phyloP scores from a whole-genome alignment of 2,113 vertebrate genomes.

The Crypturellus undulatus region DNA sequence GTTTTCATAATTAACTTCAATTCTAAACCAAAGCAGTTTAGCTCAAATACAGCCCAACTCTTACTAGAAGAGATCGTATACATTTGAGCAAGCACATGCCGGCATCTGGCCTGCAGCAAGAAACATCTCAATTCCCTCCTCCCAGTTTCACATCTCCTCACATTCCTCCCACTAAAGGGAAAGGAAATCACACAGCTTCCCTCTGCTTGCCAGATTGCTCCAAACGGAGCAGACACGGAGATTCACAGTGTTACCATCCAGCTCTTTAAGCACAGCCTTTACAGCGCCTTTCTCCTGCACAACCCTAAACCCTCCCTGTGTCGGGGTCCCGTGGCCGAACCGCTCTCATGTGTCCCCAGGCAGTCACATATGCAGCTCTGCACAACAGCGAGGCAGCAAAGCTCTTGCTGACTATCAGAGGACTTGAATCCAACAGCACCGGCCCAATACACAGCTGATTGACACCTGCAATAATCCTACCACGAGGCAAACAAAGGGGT shows the following conservation, averaged over 20 bases:
- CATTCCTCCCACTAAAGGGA: background rate
- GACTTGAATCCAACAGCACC: rapidly evolving
- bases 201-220: background rate
- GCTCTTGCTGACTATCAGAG: background rate
- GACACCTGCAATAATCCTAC: background rate
- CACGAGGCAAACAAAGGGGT: background rate
- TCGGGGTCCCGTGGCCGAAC: rapidly evolving
- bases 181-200: background rate
- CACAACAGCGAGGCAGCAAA: background rate
- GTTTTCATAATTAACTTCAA: background rate
- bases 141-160: rapidly evolving
- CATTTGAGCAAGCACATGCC: background rate
- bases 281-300: background rate
- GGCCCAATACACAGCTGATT: background rate
- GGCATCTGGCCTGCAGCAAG: background rate
- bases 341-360: background rate
- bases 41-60: background rate
- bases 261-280: background rate
- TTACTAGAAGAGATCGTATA: rapidly evolving
- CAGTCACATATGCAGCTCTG: rapidly evolving
- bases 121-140: background rate
- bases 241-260: rapidly evolving
- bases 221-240: background rate
- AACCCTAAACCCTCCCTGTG: background rate
- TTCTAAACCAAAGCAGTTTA: background rate